phyloP scores from a whole-genome alignment of 2,797 vertebrate species.

The Pitangus sulphuratus region DNA sequence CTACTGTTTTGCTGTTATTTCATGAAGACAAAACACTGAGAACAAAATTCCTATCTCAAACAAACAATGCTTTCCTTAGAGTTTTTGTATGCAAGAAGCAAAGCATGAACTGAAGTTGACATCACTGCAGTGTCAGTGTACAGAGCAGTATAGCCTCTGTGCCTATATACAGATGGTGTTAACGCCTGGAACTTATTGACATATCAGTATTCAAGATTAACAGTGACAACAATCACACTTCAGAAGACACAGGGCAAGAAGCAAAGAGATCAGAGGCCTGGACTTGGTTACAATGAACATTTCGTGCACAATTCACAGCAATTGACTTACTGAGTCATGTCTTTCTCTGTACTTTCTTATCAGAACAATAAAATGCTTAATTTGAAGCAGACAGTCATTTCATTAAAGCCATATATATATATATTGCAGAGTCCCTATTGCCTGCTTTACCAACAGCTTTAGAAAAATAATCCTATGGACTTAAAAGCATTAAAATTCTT shows the following conservation, averaged over 20 bases:
- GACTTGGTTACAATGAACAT: background rate
- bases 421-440: background rate
- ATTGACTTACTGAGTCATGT: background rate
- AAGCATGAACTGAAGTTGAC: background rate
- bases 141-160: background rate
- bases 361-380: background rate
- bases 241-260: constrained; percentile 3
- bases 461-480: background rate
- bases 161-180: background rate
- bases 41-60: background rate
- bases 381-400: background rate
- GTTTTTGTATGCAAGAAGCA: background rate
- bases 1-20: background rate
- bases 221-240: constrained; percentile 24
- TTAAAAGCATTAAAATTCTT: background rate
- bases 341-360: background rate
- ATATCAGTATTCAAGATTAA: constrained; percentile 3
- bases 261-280: constrained; percentile 14
- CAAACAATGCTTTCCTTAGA: background rate
- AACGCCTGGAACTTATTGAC: background rate
- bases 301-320: background rate
- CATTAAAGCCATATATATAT: background rate
- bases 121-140: background rate
- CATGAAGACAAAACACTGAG: background rate
- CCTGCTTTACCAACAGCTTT: background rate